Evolutionary conservation across 1,140 invertebrate species (phyloP).

Genomic region (Tetramorium alpestre): DNA sequence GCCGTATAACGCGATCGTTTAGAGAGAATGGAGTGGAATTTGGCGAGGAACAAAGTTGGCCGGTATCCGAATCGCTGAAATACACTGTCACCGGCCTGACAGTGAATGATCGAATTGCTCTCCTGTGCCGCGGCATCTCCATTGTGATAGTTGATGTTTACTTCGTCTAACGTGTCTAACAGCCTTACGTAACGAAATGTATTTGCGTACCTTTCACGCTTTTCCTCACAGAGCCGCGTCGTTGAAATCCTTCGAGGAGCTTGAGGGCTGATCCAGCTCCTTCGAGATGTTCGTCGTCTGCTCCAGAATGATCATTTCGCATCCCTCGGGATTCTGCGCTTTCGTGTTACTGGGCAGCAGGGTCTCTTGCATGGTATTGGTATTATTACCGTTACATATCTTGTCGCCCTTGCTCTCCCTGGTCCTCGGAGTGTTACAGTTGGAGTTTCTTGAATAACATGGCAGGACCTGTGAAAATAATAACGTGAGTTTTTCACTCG

Average conservation of each 20-base stretch:
- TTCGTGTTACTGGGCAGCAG: slow-evolving; percentile 85
- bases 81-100: not conserved
- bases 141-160: not conserved
- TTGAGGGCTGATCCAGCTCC: slow-evolving; percentile 60
- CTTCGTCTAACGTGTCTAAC: not conserved
- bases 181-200: slow-evolving; percentile 11
- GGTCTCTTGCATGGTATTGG: slow-evolving; percentile 90
- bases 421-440: slow-evolving; percentile 48
- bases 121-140: not conserved
- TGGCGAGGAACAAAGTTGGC: not conserved
- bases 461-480: slow-evolving; percentile 88
- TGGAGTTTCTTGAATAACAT: slow-evolving; percentile 86
- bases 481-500: not conserved
- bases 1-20: not conserved
- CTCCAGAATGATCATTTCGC: slow-evolving; percentile 80
- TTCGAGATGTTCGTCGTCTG: slow-evolving; percentile 71
- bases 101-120: not conserved
- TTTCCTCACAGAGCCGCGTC: slow-evolving; percentile 61
- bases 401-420: slow-evolving; percentile 86
- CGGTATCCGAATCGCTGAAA: not conserved
- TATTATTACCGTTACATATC: slow-evolving; percentile 91
- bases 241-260: slow-evolving; percentile 60
- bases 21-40: not conserved
- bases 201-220: not conserved
- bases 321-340: slow-evolving; percentile 70